Evolutionary conservation across 2,888 invertebrate genomes (phyloP).

Genomic region (Cheilosia grossa): DNA sequence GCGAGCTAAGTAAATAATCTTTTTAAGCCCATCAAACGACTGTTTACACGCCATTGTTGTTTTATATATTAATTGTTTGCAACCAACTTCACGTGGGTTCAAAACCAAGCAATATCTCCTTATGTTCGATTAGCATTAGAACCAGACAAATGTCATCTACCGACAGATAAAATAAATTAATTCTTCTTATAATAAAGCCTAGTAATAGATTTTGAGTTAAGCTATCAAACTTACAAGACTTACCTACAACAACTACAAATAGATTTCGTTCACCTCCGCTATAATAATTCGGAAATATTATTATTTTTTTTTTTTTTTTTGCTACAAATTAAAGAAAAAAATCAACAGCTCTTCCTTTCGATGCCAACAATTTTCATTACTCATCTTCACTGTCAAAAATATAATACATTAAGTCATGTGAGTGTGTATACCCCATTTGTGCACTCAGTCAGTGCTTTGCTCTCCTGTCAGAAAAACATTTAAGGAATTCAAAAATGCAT

Average conservation of each 20-base stretch:
- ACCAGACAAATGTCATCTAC: too few relatives aligned
- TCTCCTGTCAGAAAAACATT: neutral
- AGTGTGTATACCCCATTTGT: constrained; percentile 1
- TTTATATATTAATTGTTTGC: too few relatives aligned
- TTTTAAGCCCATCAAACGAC: too few relatives aligned
- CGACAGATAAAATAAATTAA: too few relatives aligned
- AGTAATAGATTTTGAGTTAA: neutral
- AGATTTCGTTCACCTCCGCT: constrained; percentile 2
- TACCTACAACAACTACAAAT: neutral
- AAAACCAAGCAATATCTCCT: too few relatives aligned
- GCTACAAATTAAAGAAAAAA: neutral
- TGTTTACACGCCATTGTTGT: too few relatives aligned
- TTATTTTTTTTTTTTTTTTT: neutral
- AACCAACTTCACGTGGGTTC: too few relatives aligned
- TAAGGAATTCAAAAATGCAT: constrained; percentile 1
- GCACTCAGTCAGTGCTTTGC: neutral
- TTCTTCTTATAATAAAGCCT: too few relatives aligned
- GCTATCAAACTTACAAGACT: neutral
- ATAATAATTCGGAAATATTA: neutral
- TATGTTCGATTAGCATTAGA: too few relatives aligned
- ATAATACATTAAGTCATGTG: constrained; percentile 7
- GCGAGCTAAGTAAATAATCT: too few relatives aligned
- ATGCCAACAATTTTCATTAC: constrained; percentile 16
- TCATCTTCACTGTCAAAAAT: constrained; percentile 26
- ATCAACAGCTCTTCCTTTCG: neutral